Base-by-base conservation (phyloP, 2,797 vertebrate species). In the Sebastolobus altivelis region DNA sequence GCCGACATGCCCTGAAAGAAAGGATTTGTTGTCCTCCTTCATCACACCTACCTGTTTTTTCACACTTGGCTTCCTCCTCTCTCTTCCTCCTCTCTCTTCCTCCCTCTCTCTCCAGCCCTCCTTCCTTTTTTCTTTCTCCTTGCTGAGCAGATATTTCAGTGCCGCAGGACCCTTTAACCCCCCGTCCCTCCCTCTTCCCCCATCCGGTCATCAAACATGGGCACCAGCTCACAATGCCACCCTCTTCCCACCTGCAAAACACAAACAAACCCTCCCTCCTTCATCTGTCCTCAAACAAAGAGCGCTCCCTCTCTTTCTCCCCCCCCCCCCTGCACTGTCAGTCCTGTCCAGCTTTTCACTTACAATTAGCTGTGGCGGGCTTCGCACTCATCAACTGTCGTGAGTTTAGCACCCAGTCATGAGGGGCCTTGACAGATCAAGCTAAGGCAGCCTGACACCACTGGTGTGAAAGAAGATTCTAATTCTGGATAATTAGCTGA, bases 281-380 rank as follows among this genome's bases (percentile, higher is more conserved):
- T 91, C 87, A 87, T 87, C 77, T 82, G 81, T 85, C 86, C 89
- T 82, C 40, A 87, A 81, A 92, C 89, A 91, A 92, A 91, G 85
- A 85, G 29, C 74, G 43, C 75, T 20, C 38, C 60, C 27, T 49
- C 49, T 40, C 55, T 33, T 66, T 76, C 71, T 82, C 38, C 40
- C 59, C 49, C 52, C 37, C 18, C 12, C 29, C 22, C 74, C 76
- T 75, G 77, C 82, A 82, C 85, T 87, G 93, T 95, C 94, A 94
- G 92, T 93, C 88, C 96, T 96, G 96, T 97, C 97, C 96, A 96
- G 97, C 97, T 97, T 97, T 97, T 98, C 97, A 97, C 96, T 96
- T 96, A 91, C 95, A 96, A 97, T 98, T 97, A 98, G 95, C 96
- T 93, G 94, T 94, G 90, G 93, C 95, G 94, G 94, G 91, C 92